Base-by-base conservation (phyloP, 2,797 vertebrate genomes). In the Lacerta viridis region DNA sequence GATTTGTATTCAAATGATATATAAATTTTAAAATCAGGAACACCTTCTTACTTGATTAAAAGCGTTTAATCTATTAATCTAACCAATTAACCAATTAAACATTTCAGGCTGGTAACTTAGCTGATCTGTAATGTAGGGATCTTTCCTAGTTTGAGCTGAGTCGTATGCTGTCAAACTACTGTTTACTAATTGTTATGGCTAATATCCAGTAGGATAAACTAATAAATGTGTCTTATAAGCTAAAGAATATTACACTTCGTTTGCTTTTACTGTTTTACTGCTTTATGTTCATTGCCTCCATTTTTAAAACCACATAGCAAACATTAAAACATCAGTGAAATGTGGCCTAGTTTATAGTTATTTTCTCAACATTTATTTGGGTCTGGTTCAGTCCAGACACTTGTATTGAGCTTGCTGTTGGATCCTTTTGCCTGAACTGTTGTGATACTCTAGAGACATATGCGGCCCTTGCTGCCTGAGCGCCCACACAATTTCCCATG, bases 1-100 rank as follows among this genome's bases (percentile, higher is more conserved):
- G n/a, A n/a, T 41, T n/a, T 79, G 77, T 79, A 79, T 55, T 79
- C 55, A 29, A 78, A 50, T 78, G 27, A 76, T 69, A 69, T 39
- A 29, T 33, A 64, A n/a, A 8, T 71, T 29, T n/a, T 36, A 74
- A 74, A 74, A 74, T 20, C 33, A 39, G 15, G 36, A 39, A 74
- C 75, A 46, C 41, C 43, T 11, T 77, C 46, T 17, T 50, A 46
- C 25, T 50, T 29, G 27, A 29, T 77, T 77, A 77, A 46, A 43
- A 46, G 27, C 27, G 13, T 43, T 69, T 69, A 27, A 68, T 68
- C 7, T 68, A 43, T 43, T 43, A 25, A 76, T 27, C 25, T 77
- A 46, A 75, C 36, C 36, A 20, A 41, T 39, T 18, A 36, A 39
- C 1, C 72, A 9, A 69, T 29, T 69, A 15, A 39, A 25, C 72